Base-by-base conservation (phyloP, 2,888 invertebrate genomes). In the Protodeltote pygarga region DNA sequence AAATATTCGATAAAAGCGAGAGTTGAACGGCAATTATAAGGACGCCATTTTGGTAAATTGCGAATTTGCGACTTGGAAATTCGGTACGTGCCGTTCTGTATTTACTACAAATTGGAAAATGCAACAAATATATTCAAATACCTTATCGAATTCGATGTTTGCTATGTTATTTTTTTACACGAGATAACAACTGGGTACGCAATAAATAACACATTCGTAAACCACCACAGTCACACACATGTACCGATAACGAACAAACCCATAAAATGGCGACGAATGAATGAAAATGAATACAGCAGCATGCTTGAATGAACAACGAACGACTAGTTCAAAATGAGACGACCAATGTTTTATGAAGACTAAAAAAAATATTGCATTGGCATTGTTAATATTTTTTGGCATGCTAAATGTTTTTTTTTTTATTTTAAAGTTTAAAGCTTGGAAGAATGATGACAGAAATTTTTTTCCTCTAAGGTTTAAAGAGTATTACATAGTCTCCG, bases 21-120 rank as follows among this genome's bases (percentile, higher is more conserved):
- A 65, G 47, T 41, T 23, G n/a, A 41, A 23, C 8, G 25, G 41
- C 23, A 29, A 51, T 17, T 1, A n/a, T n/a, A 16, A 32, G 29
- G 65, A 31, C 71, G 71, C 71, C 71, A 71, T 71, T 51, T 71
- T 71, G 65, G 29, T 28, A 51, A 53, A 44, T 27, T 44, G 13
- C 5, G 14, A 21, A 20, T 19, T 31, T 37, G 16, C 17, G 1
- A 1, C 17, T 17, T 17, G 6, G 6, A 5, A 6, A 4, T 19
- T n/a, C 13, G 14, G 10, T 16, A 5, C 3, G 20, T 2, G 24
- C 32, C 11, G 17, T 40, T 5, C 3, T n/a, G 6, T 9, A 13
- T 8, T 24, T 33, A 25, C 6, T 20, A 17, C 9, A 0, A 24
- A n/a, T 27, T 9, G 16, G 3, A 15, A 20, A 0, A 5, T 14